A percentile compares a stretch with the other conserved stretches of the same genome.
phyloP scores from a whole-genome alignment of 2,888 invertebrate species.

The Cephus pulcher region DNA sequence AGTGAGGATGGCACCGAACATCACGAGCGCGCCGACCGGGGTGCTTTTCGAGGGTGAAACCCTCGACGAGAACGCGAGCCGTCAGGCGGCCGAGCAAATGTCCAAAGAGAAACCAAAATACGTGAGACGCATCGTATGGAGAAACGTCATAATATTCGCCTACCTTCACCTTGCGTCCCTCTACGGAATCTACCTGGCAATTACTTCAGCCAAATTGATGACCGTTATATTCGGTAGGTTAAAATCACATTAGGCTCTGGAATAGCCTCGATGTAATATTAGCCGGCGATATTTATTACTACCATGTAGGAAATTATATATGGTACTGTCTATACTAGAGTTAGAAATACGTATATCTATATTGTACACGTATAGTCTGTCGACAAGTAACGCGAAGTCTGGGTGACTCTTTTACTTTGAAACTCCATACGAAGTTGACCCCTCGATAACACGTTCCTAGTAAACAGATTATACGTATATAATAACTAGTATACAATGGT shows the following conservation, averaged over 20 bases:
- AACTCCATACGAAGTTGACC: neutral
- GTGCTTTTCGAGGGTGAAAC: slow-evolving; percentile 62
- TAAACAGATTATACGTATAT: neutral
- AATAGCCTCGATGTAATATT: neutral
- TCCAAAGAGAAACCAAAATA: slow-evolving; percentile 35
- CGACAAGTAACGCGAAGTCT: neutral
- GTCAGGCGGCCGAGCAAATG: neutral
- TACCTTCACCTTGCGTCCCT: slow-evolving; percentile 82
- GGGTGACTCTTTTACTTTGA: neutral
- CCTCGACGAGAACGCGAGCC: slow-evolving; percentile 31
- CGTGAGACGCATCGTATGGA: slow-evolving; percentile 76
- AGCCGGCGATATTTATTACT: neutral
- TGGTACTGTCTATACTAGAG: no score
- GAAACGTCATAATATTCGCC: slow-evolving; percentile 82
- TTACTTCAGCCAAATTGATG: slow-evolving; percentile 80
- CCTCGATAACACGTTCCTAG: neutral
- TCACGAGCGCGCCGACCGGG: slow-evolving; percentile 63
- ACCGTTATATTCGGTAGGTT: slow-evolving; percentile 80
- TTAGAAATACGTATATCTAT: neutral
- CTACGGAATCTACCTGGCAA: slow-evolving; percentile 79
- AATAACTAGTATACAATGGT: neutral
- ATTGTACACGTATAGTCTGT: neutral
- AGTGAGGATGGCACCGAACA: slow-evolving; percentile 66
- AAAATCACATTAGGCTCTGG: neutral
- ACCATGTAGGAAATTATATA: neutral